These are phyloP conservation scores for Drosophila histrio DNA, from an alignment of 2,888 invertebrate species.

Conservation along the genomic window DNA sequence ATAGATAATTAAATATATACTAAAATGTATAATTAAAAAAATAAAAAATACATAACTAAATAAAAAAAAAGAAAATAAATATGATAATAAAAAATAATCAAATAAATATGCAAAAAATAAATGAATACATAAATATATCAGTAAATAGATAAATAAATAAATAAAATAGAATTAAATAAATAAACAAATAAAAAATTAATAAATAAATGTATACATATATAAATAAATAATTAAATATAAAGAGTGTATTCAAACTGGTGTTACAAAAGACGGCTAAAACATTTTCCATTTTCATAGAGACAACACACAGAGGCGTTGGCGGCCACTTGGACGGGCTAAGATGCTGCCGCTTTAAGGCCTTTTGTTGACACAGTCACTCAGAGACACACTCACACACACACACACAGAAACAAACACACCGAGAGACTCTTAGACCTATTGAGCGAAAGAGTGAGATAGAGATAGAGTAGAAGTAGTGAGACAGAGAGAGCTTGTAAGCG, in stretches of 20 bases:
- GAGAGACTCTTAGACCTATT: neutral
- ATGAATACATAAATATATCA: too few relatives aligned
- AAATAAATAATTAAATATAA: neutral
- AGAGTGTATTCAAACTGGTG: neutral
- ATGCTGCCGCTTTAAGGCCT: slow-evolving; percentile 51
- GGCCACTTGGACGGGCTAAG: slow-evolving; percentile 45
- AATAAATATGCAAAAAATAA: too few relatives aligned
- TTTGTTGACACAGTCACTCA: slow-evolving; percentile 48
- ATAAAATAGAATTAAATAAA: too few relatives aligned
- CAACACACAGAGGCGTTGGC: slow-evolving; percentile 12
- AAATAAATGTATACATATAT: neutral
- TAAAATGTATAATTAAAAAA: too few relatives aligned
- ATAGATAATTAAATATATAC: too few relatives aligned
- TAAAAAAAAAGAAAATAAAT: too few relatives aligned
- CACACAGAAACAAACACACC: neutral
- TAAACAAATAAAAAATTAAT: neutral
- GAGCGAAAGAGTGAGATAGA: neutral
- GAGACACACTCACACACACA: slow-evolving; percentile 10
- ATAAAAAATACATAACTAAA: too few relatives aligned
- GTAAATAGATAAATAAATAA: too few relatives aligned
- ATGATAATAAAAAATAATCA: too few relatives aligned
- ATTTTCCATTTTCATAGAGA: slow-evolving; percentile 6
- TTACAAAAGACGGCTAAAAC: slow-evolving; percentile 1
- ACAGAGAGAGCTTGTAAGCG: slow-evolving; percentile 18
- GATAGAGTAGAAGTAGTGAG: neutral